Base-by-base conservation (phyloP, 1,140 invertebrate species). In the Steinernema feltiae region DNA sequence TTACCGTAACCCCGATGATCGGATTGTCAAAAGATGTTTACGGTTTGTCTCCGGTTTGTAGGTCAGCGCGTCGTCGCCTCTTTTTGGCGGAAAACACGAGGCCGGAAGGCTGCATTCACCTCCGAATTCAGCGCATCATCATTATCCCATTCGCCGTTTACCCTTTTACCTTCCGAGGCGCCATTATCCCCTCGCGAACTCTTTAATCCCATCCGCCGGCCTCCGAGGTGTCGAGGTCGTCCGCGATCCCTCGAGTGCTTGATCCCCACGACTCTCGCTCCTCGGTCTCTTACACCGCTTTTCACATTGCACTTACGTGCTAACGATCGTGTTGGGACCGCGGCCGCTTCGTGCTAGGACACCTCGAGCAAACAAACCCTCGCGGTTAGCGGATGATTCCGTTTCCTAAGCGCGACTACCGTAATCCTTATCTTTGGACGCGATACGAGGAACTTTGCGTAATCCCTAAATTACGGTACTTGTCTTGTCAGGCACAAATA, bases 91-190 rank as follows among this genome's bases (percentile, higher is more conserved):
- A 63, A 63, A 63, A 63, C 53, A 63, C 53, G 35, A 41, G 35
- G 35, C 35, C 53, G 53, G 53, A 63, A 63, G 53, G 24, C 15
- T 63, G 7, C 15, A 63, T 7, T 3, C 15, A 63, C 15, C n/a
- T 27, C 53, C 53, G 24, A 3, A 63, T 63, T 63, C 53, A 63
- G 7, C 53, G 53, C 53, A 63, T 63, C 53, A 63, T 63, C 53
- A 63, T 63, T 63, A 63, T 63, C 53, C 53, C 53, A 63, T 63
- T 27, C 15, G 53, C 53, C 53, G 53, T 63, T 63, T 63, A 63
- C 53, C 53, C 53, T 63, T 41, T 63, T 63, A 63, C 53, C 53
- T 63, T 63, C 53, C 53, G 53, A 41, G 53, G 53, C 53, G 53
- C 24, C 24, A 63, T 63, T 63, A 63, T 63, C 53, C 53, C 24